phyloP scores from a whole-genome alignment of 2,113 vertebrate species.

The Lepidothrix coronata region DNA sequence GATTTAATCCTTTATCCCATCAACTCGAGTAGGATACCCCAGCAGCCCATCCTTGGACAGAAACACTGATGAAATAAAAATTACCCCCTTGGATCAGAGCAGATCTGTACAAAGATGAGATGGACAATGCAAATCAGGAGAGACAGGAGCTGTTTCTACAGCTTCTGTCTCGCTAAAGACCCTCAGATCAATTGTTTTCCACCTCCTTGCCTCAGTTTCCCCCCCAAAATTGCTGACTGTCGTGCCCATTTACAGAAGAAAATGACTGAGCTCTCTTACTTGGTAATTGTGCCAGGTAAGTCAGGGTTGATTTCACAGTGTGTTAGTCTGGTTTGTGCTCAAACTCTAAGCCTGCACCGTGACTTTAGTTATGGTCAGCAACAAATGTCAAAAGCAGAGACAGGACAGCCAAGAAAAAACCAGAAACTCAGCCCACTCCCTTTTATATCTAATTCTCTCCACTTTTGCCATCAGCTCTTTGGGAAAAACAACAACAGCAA shows the following conservation, averaged over 20 bases:
- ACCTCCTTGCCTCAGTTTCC: background rate
- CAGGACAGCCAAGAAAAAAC: background rate
- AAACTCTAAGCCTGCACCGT: background rate
- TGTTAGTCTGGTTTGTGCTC: background rate
- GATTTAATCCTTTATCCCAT: conserved; percentile 18
- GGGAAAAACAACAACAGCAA: background rate
- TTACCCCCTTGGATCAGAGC: background rate
- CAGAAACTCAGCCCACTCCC: background rate
- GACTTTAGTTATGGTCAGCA: background rate
- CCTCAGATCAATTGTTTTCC: background rate
- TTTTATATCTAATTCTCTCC: background rate
- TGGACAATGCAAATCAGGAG: accelerated
- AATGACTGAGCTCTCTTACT: background rate
- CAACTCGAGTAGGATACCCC: background rate
- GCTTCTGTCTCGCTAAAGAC: background rate
- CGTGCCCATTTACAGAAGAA: background rate
- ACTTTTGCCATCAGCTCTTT: background rate
- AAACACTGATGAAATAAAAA: background rate
- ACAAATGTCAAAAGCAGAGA: background rate
- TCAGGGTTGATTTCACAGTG: background rate
- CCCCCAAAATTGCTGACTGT: background rate
- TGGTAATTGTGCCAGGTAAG: background rate
- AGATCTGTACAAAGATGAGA: background rate
- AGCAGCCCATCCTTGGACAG: background rate
- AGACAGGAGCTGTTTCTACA: background rate